Evolutionary conservation across 2,888 invertebrate species (phyloP).

Genomic region (Tricholauxania praeusta): DNA sequence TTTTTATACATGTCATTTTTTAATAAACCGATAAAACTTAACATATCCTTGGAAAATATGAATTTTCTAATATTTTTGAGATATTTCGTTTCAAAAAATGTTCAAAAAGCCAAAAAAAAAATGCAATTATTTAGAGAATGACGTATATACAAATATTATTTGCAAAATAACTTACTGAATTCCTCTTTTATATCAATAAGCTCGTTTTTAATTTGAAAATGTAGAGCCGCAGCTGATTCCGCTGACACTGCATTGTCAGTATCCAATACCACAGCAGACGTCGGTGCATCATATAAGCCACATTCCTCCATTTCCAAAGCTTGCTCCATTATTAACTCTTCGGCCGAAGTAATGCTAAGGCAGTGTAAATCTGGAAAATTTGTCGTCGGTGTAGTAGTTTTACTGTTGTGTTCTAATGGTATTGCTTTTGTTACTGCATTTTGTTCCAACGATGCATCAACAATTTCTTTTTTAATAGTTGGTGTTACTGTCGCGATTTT

Average conservation of each 20-base stretch:
- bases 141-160: neutral
- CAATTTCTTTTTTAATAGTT: slow-evolving; percentile 30
- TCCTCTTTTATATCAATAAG: slow-evolving; percentile 59
- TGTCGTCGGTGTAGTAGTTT: slow-evolving; percentile 28
- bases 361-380: slow-evolving; percentile 61
- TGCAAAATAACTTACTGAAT: slow-evolving; percentile 55
- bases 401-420: neutral
- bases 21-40: neutral
- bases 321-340: slow-evolving; percentile 67
- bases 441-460: slow-evolving; percentile 30
- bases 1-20: neutral
- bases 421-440: slow-evolving; percentile 8
- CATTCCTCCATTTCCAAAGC: slow-evolving; percentile 67
- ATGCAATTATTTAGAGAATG: neutral
- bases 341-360: slow-evolving; percentile 64
- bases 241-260: slow-evolving; percentile 60
- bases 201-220: slow-evolving; percentile 63
- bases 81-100: neutral
- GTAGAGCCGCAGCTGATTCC: slow-evolving; percentile 58
- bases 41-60: neutral
- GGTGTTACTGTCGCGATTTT: slow-evolving; percentile 47
- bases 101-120: slow-evolving; percentile 13
- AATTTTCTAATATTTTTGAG: neutral
- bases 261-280: slow-evolving; percentile 42
- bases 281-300: slow-evolving; percentile 58